Conservation (phyloP, 2,113 vertebrate genomes). For the Mugil cephalus region DNA sequence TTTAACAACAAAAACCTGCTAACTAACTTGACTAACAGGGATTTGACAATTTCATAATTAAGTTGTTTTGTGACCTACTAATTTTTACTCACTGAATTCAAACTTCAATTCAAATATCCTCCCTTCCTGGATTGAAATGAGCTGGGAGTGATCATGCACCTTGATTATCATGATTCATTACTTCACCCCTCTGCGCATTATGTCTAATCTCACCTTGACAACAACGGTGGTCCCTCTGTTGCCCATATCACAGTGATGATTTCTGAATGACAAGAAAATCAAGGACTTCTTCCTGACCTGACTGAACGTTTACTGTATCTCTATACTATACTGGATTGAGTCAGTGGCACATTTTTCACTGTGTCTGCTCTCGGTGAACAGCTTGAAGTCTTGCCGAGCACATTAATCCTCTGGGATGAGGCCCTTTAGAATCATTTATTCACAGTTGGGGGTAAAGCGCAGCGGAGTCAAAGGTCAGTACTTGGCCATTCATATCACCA, state of each 20-base stretch:
- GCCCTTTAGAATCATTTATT: slow-evolving; percentile 75
- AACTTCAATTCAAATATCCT: not conserved
- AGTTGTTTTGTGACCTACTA: slow-evolving; percentile 32
- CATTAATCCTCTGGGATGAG: slow-evolving; percentile 69
- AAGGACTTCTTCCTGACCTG: slow-evolving; percentile 24
- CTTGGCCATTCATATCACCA: slow-evolving; percentile 63
- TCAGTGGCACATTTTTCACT: slow-evolving; percentile 48
- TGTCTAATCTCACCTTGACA: slow-evolving; percentile 48
- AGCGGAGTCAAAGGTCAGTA: slow-evolving; percentile 68
- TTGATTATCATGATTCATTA: slow-evolving; percentile 50
- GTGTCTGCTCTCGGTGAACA: slow-evolving; percentile 46
- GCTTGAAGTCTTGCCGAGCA: slow-evolving; percentile 49
- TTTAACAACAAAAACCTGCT: no score
- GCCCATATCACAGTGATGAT: slow-evolving; percentile 23
- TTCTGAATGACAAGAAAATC: slow-evolving; percentile 35
- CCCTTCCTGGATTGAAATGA: slow-evolving; percentile 20
- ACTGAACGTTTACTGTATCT: slow-evolving; percentile 36
- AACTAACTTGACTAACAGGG: no score
- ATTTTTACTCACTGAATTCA: slow-evolving; percentile 20
- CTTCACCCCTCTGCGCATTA: slow-evolving; percentile 29
- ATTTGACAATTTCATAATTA: slow-evolving; percentile 6
- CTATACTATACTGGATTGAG: slow-evolving; percentile 7
- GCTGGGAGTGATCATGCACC: slow-evolving; percentile 32
- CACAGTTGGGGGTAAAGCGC: slow-evolving; percentile 66
- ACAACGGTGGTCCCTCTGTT: not conserved